These are phyloP conservation scores for Nibea albiflora DNA, from an alignment of 2,113 vertebrate genomes.

Conservation along the genomic window DNA sequence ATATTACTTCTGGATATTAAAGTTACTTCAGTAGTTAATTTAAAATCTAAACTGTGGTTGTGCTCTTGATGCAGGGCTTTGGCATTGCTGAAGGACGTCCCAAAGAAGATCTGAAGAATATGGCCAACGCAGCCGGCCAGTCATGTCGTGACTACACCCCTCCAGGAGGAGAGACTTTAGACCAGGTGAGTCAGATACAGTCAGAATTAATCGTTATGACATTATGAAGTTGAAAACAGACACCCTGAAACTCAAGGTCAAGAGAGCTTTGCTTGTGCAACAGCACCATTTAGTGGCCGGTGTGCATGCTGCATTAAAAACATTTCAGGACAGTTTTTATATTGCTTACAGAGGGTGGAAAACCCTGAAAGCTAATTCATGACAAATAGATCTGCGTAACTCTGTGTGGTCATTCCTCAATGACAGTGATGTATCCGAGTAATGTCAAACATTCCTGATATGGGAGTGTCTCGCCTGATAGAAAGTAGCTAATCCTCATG, in stretches of 20 bases:
- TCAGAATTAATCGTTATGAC: neutral
- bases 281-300: slow-evolving; percentile 34
- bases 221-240: neutral
- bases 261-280: slow-evolving; percentile 14
- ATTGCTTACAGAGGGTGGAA: neutral
- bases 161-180: slow-evolving; percentile 92
- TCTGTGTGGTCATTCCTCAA: neutral
- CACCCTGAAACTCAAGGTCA: neutral
- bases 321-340: neutral
- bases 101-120: slow-evolving; percentile 89
- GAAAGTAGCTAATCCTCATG: neutral
- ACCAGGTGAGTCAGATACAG: slow-evolving; percentile 85
- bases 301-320: slow-evolving; percentile 3
- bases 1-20: neutral
- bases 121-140: slow-evolving; percentile 92
- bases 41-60: neutral
- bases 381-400: neutral
- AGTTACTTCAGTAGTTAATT: accelerated
- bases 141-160: slow-evolving; percentile 91
- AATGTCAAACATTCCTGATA: neutral
- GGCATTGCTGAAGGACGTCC: slow-evolving; percentile 91
- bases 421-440: neutral
- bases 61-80: slow-evolving; percentile 84
- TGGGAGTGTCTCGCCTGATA: too few relatives aligned
- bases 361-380: neutral